Percentiles rank a stretch among this genome's conserved stretches.
These are phyloP conservation scores for Hydropsyche betteni DNA, from an alignment of 2,888 invertebrate species.

Conservation along the genomic window DNA sequence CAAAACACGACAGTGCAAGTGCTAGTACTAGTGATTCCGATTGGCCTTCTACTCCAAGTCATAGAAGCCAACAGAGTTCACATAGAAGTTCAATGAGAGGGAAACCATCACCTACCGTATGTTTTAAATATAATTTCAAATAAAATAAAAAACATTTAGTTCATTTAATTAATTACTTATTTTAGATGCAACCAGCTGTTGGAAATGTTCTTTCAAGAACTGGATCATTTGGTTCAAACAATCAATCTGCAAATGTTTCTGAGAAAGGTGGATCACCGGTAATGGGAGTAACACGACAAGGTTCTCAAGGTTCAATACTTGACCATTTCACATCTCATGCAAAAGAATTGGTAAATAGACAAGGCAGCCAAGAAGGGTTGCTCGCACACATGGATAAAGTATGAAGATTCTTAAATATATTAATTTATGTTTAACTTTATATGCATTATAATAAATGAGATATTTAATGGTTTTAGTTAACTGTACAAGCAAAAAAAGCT, in stretches of 20 bases:
- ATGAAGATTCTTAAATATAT: not conserved
- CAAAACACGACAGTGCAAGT: slow-evolving; percentile 54
- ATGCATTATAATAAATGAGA: slow-evolving; percentile 27
- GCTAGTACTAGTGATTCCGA: slow-evolving; percentile 68
- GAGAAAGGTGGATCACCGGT: slow-evolving; percentile 51
- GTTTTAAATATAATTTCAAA: slow-evolving; percentile 38
- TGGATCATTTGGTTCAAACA: slow-evolving; percentile 69
- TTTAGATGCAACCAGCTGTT: slow-evolving; percentile 66
- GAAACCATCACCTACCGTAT: slow-evolving; percentile 53
- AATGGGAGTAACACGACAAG: slow-evolving; percentile 71
- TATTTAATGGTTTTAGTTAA: slow-evolving; percentile 67
- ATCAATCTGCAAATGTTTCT: slow-evolving; percentile 59
- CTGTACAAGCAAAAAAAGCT: slow-evolving; percentile 87
- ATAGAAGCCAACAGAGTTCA: slow-evolving; percentile 54
- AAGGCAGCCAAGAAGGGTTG: slow-evolving; percentile 88
- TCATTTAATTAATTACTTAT: slow-evolving; percentile 17
- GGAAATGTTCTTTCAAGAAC: slow-evolving; percentile 71
- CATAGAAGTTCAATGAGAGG: slow-evolving; percentile 52
- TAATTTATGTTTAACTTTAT: not conserved
- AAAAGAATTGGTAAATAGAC: slow-evolving; percentile 87
- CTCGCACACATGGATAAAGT: slow-evolving; percentile 93
- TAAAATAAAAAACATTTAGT: slow-evolving; percentile 18
- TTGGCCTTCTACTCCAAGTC: slow-evolving; percentile 65
- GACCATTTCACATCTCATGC: slow-evolving; percentile 90
- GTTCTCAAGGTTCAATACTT: slow-evolving; percentile 84